phyloP scores from a whole-genome alignment of 92 coral and sea anemone genomes.

The Epizoanthus ramosus region DNA sequence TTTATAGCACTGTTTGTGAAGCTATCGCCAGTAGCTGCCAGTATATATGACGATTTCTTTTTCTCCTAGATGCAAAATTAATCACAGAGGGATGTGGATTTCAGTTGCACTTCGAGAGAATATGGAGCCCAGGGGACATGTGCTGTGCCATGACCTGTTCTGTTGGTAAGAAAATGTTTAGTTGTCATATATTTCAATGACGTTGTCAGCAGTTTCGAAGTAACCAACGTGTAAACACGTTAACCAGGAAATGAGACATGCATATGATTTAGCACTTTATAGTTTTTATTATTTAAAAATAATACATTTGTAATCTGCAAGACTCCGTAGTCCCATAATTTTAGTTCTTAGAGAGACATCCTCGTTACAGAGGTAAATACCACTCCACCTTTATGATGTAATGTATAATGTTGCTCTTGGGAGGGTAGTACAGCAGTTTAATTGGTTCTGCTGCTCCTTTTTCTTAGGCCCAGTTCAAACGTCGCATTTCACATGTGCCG shows the following conservation, averaged over 20 bases:
- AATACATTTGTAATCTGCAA: no score
- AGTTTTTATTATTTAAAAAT: no score
- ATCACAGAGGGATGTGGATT: background rate
- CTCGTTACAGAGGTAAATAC: no score
- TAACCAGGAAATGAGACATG: background rate
- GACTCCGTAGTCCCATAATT: no score
- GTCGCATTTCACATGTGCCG: no score
- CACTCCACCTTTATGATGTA: no score
- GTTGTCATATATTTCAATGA: background rate
- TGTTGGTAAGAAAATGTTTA: constrained; percentile 12
- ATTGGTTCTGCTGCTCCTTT: no score
- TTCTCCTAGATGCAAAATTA: background rate
- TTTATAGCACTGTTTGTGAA: background rate
- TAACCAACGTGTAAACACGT: background rate
- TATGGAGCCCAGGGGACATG: constrained; percentile 22
- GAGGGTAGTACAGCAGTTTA: no score
- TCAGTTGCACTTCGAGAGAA: constrained; percentile 34
- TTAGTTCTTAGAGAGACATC: no score
- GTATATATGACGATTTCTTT: background rate
- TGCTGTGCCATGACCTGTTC: constrained; percentile 21
- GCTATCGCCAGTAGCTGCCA: background rate
- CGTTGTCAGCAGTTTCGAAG: background rate
- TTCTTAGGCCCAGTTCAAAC: no score
- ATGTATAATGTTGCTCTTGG: no score
- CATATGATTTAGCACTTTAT: no score